Percentiles rank a stretch among this genome's conserved stretches.
phyloP scores from a whole-genome alignment of 2,797 vertebrate genomes.

The Ibycter americanus region DNA sequence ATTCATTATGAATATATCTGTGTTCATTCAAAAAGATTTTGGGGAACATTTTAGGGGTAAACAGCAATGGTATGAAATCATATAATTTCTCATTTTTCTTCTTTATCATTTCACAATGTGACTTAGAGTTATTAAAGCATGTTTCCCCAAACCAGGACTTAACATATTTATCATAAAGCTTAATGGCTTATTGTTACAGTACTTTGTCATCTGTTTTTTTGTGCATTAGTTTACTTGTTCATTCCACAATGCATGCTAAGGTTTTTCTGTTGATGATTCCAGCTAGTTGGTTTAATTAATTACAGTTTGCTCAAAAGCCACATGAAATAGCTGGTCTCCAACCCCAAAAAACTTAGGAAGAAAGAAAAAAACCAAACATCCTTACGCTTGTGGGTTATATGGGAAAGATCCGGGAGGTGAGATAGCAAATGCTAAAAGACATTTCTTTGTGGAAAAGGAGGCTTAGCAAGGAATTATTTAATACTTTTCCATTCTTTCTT shows the following conservation, averaged over 20 bases:
- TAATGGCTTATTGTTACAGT: not conserved
- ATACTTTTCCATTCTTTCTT: not conserved
- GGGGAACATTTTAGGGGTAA: not conserved
- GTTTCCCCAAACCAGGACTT: not conserved
- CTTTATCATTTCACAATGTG: not conserved
- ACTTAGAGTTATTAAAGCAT: not conserved
- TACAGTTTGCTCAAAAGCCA: slow-evolving; percentile 14
- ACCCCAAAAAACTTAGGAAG: not conserved
- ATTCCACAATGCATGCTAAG: not conserved
- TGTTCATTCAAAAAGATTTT: not conserved
- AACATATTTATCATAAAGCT: not conserved
- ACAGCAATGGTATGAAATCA: not conserved
- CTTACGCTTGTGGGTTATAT: not conserved
- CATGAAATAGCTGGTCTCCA: not conserved
- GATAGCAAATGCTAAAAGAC: not conserved
- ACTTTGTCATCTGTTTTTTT: not conserved
- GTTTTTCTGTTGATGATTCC: not conserved
- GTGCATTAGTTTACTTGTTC: not conserved
- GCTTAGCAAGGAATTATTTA: not conserved
- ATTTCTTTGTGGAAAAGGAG: not conserved
- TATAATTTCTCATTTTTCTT: not conserved
- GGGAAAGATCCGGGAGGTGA: not conserved
- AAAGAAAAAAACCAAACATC: not conserved
- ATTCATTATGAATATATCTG: not conserved
- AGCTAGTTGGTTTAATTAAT: not conserved